These are phyloP conservation scores for Dipodomys stephensi DNA, from an alignment of 2,113 vertebrate genomes.

Conservation along the genomic window DNA sequence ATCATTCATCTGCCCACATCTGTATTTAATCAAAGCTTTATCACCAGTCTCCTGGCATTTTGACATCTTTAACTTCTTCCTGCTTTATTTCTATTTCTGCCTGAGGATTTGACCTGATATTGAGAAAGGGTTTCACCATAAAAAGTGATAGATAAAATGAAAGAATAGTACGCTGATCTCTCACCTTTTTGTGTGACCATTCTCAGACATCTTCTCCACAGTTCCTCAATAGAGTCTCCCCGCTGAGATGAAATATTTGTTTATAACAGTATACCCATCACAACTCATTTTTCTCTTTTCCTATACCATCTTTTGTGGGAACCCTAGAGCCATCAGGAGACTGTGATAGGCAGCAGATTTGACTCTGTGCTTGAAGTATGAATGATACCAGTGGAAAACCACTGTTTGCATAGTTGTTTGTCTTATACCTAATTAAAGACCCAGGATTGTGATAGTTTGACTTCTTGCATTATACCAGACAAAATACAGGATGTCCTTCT, in stretches of 20 bases:
- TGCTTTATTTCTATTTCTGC: neutral
- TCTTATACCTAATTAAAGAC: too few relatives aligned
- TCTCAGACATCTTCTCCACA: neutral
- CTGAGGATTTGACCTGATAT: neutral
- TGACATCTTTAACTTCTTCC: neutral
- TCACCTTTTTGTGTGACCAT: neutral
- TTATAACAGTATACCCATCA: neutral
- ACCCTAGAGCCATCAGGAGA: too few relatives aligned
- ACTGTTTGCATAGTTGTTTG: too few relatives aligned
- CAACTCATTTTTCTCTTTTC: neutral
- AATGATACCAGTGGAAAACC: too few relatives aligned
- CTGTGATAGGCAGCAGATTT: too few relatives aligned
- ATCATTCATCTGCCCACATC: neutral
- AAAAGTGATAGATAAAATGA: neutral
- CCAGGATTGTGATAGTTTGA: too few relatives aligned
- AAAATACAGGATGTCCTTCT: too few relatives aligned
- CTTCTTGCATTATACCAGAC: too few relatives aligned
- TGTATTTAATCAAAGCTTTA: neutral
- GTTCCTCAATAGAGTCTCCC: neutral
- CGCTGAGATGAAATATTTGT: neutral
- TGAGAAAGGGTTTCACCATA: neutral
- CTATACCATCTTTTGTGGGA: neutral
- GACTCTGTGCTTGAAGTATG: too few relatives aligned
- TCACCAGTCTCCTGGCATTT: neutral
- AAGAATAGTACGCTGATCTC: neutral